Evolutionary conservation across 2,113 vertebrate genomes (phyloP), one percentile per base, ranked within the genome.

Genomic region (Cairina moschata): DNA sequence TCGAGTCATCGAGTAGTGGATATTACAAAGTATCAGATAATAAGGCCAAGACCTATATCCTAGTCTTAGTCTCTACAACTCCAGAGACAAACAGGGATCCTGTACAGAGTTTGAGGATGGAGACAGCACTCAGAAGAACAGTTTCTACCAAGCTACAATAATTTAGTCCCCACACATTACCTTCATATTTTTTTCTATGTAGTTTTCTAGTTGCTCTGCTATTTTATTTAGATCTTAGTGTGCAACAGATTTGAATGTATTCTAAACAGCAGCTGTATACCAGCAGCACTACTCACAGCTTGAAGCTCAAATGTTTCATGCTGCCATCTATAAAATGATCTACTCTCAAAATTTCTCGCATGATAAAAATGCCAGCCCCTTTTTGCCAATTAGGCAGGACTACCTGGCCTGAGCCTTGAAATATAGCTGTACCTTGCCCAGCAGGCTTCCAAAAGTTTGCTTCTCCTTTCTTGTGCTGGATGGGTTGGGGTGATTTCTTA

Each of bases 11-110:
- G 82, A 55, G 74, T 89, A 79, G 84, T 74, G 92, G 83, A 83
- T 92, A 95, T 80, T 96, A 89, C 1, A 0, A 83, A 74, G 86
- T 83, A 77, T 83, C 84, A 90, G 87, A 77, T 93, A 90, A 88
- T 94, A 93, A 96, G 91, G 86, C 88, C 92, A 89, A 87, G 92
- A 94, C 86, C 91, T 93, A 14, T 66, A 78, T 69, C 68, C 74
- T 83, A 80, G 36, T 50, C 54, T 92, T 15, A 55, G 69, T 84
- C 29, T 0, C 6, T 76, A 40, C 0, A 1, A 80, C 31, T 66
- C 44, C 36, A 80, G 58, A 67, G 93, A 59, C 22, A 73, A 93
- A 68, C 80, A 84, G 72, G 23, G 90, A 50, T 90, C 76, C 54
- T 88, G 32, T 60, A 60, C 23, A 46, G 65, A 62, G 29, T 54